These are phyloP conservation scores for Mohoua ochrocephala DNA, from an alignment of 2,113 vertebrate genomes.

Conservation along the genomic window DNA sequence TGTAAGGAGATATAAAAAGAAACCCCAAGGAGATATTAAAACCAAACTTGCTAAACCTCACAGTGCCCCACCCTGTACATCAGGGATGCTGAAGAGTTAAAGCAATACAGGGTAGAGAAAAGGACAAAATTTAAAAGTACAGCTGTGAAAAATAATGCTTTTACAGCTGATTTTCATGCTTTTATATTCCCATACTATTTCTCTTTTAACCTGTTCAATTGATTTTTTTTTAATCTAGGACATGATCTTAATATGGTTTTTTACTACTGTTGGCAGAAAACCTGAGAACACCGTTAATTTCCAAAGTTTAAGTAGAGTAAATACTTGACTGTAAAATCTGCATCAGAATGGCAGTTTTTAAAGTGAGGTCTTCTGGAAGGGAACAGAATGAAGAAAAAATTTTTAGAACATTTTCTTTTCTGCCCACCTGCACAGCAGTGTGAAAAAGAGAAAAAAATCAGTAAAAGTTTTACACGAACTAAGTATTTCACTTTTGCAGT, in stretches of 20 bases:
- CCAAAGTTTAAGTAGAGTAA: background rate
- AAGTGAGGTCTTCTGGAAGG: background rate
- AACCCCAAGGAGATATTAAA: background rate
- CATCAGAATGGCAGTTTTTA: background rate
- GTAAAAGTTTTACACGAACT: background rate
- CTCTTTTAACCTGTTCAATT: background rate
- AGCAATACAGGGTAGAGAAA: background rate
- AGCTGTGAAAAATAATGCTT: background rate
- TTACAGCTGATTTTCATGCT: background rate
- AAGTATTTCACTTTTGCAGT: background rate
- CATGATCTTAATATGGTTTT: background rate
- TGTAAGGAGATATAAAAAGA: constrained; percentile 13
- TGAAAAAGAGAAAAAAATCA: background rate
- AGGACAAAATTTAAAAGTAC: background rate
- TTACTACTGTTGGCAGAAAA: background rate
- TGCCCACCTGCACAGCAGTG: background rate
- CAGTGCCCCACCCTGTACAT: background rate
- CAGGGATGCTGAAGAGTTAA: background rate
- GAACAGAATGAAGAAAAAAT: background rate
- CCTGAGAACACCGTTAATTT: background rate
- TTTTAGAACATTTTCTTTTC: background rate
- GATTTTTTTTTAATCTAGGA: background rate
- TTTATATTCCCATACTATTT: background rate
- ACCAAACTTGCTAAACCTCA: background rate
- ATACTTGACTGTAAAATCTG: background rate